phyloP scores from a whole-genome alignment of 1,140 invertebrate species.

The Planococcus citri region DNA sequence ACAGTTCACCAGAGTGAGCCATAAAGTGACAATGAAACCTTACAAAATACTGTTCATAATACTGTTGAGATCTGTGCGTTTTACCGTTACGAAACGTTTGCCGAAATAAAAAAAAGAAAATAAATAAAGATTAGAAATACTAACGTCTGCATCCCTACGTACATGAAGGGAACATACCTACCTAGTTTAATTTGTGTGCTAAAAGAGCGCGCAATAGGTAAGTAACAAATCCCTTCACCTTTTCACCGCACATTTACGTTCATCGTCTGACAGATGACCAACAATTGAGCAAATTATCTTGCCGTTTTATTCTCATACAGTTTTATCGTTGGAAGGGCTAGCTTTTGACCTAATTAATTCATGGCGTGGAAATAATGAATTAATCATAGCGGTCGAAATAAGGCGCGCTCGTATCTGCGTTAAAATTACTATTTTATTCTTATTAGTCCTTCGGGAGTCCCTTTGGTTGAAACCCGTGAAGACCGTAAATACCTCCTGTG shows the following conservation, averaged over 20 bases:
- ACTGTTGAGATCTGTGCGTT: background rate
- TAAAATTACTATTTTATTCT: constrained; percentile 8
- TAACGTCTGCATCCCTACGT: too few species aligned
- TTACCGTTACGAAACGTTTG: background rate
- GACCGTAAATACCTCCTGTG: too few species aligned
- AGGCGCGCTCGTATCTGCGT: constrained; percentile 1
- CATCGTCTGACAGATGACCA: background rate
- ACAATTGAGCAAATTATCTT: constrained; percentile 4
- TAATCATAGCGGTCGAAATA: constrained; percentile 2
- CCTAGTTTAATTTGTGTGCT: too few species aligned
- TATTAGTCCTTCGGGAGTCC: constrained; percentile 5
- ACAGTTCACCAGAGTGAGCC: too few species aligned
- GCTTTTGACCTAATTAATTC: constrained; percentile 7
- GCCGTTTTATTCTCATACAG: background rate
- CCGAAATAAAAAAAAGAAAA: background rate
- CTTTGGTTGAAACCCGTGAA: background rate
- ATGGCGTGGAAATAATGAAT: constrained; percentile 6
- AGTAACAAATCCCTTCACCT: background rate
- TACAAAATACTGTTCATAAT: too few species aligned
- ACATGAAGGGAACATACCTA: background rate
- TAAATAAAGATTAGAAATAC: background rate
- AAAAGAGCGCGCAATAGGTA: background rate
- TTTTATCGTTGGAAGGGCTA: background rate
- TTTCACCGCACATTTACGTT: background rate
- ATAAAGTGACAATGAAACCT: too few species aligned